Evolutionary conservation across 1,140 invertebrate genomes (phyloP).

Genomic region (Saccostrea echinata): DNA sequence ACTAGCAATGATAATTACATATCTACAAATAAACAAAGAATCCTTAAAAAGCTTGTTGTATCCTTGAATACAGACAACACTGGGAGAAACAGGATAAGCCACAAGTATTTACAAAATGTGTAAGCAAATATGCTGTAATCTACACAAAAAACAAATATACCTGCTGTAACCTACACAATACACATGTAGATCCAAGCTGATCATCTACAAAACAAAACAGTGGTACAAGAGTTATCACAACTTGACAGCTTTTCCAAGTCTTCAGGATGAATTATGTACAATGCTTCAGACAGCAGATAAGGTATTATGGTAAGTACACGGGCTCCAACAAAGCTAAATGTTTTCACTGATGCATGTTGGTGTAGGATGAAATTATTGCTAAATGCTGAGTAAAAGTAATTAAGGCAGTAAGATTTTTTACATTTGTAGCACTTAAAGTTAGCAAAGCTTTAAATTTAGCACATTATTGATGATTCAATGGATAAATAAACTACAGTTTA

Average conservation of each 20-base stretch:
- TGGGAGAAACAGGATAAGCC: not conserved
- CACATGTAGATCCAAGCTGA: not conserved
- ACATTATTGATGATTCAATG: not conserved
- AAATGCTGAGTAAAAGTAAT: not conserved
- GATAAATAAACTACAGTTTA: not conserved
- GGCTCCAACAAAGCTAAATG: not conserved
- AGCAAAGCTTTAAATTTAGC: not conserved
- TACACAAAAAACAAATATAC: not conserved
- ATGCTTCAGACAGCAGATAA: not conserved
- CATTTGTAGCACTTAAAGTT: not conserved
- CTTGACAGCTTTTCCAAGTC: not conserved
- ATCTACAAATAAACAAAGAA: not conserved
- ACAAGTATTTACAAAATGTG: not conserved
- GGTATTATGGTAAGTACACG: not conserved
- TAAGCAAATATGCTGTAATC: not conserved
- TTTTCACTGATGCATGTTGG: not conserved
- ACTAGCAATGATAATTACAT: not conserved
- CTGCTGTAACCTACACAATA: not conserved
- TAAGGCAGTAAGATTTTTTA: slow-evolving; percentile 23
- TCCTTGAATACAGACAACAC: not conserved
- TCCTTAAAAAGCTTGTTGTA: not conserved
- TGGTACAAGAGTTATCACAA: not conserved
- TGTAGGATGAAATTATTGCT: slow-evolving; percentile 16
- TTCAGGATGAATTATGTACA: not conserved
- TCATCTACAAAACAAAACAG: not conserved